Evolutionary conservation across 2,797 vertebrate species (phyloP).

Genomic region (Nyctibius grandis): DNA sequence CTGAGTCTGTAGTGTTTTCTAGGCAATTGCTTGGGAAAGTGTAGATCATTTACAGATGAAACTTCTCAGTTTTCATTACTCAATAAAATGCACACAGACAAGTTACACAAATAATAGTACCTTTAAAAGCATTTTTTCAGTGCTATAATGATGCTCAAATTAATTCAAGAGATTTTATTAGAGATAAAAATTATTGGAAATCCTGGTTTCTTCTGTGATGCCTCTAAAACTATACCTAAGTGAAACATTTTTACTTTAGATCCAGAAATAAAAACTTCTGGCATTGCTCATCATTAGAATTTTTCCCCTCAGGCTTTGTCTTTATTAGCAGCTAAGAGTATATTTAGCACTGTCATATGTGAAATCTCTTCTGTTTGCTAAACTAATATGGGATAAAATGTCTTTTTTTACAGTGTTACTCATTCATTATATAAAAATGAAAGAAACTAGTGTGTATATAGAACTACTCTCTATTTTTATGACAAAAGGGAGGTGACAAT

Average conservation of each 20-base stretch:
- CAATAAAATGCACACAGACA: constrained; percentile 45
- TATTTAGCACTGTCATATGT: constrained; percentile 79
- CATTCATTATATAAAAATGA: constrained; percentile 78
- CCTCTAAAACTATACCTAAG: constrained; percentile 77
- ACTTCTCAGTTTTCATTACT: constrained; percentile 56
- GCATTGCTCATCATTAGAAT: constrained; percentile 76
- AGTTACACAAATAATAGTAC: constrained; percentile 28
- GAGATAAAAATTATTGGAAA: constrained; percentile 72
- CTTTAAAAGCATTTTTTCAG: constrained; percentile 20
- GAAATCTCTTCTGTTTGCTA: constrained; percentile 77
- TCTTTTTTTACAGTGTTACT: constrained; percentile 76
- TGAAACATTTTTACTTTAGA: constrained; percentile 71
- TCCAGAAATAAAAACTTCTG: constrained; percentile 77
- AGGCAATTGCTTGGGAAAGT: neutral
- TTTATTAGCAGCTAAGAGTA: constrained; percentile 81
- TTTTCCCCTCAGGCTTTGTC: constrained; percentile 71
- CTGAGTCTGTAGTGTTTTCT: neutral
- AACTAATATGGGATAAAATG: constrained; percentile 78
- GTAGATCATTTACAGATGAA: constrained; percentile 49
- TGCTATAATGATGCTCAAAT: constrained; percentile 67
- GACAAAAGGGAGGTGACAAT: constrained; percentile 76
- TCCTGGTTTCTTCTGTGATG: constrained; percentile 65
- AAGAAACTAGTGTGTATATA: constrained; percentile 68
- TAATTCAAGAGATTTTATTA: constrained; percentile 73
- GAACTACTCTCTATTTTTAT: constrained; percentile 73